phyloP scores from a whole-genome alignment of 1,140 invertebrate species.

The Triops cancriformis region DNA sequence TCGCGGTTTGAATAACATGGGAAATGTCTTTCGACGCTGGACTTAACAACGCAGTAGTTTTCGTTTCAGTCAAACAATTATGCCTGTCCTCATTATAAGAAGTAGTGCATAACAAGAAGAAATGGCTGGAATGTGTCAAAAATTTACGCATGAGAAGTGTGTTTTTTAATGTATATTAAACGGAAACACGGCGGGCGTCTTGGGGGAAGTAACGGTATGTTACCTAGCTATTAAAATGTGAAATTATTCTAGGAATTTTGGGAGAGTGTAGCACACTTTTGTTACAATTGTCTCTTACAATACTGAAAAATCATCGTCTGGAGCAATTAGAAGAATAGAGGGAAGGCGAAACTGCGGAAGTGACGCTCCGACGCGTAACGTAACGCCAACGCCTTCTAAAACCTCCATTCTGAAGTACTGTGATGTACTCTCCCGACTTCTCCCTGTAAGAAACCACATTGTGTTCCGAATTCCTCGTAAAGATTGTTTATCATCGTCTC shows the following conservation, averaged over 20 bases:
- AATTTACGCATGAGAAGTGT: too few relatives aligned
- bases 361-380: not conserved
- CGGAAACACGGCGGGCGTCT: too few relatives aligned
- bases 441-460: too few relatives aligned
- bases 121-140: too few relatives aligned
- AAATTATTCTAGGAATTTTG: not conserved
- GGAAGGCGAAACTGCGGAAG: not conserved
- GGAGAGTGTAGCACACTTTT: not conserved
- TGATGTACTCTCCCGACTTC: too few relatives aligned
- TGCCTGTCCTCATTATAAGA: not conserved
- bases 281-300: not conserved
- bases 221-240: not conserved
- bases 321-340: constrained; percentile 3
- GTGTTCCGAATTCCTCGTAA: too few relatives aligned
- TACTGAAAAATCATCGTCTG: not conserved
- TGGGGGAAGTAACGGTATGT: not conserved
- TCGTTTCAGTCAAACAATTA: not conserved
- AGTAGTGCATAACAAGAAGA: not conserved
- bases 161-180: too few relatives aligned
- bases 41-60: too few relatives aligned
- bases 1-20: not conserved
- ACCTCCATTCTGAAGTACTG: too few relatives aligned
- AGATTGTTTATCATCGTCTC: too few relatives aligned
- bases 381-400: not conserved
- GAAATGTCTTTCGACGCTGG: not conserved